Evolutionary conservation across 2,888 invertebrate genomes (phyloP), one percentile per base, ranked within the genome.

Genomic region (Byasa hedistus): DNA sequence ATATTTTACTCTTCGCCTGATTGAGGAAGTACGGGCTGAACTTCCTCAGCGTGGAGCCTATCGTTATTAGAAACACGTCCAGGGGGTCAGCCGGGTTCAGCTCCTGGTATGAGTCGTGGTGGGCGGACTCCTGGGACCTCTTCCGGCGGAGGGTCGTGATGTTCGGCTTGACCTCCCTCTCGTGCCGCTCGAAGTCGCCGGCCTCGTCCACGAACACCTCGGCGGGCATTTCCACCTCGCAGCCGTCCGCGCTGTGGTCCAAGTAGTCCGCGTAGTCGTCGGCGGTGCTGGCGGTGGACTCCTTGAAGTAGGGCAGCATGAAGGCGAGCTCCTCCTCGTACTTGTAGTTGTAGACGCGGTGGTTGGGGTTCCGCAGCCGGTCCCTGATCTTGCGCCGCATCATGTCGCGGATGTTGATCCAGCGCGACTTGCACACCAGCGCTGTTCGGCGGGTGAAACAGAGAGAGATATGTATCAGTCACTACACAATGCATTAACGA

Each of bases 381-480:
- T 85, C 84, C 1, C 83, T 79, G 36, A 86, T 75, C 69, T 84
- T 87, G 1, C 86, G 76, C 0, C 89, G 80, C 87, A 90, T 85
- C 87, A 87, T 86, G 51, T 91, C 90, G 1, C 91, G 70, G 21
- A 91, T 90, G 76, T 89, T 90, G 23, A 86, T 79, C 89, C 90
- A 91, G 61, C 90, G 74, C 0, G 83, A 77, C 74, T 88, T 90
- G 78, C 88, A 89, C 2, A 82, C 71, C n/a, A 74, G 70, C 0
- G 85, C 89, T 89, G n/a, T n/a, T n/a, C n/a, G n/a, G n/a, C n/a
- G n/a, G 81, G 10, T 82, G 81, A 27, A 65, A n/a, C 61, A 17
- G 51, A 61, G 17, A 36, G 51, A 17, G 10, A 32, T 7, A 32
- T 32, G 8, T 32, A 32, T 32, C 7, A 32, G 2, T 32, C 32